phyloP scores from a whole-genome alignment of 2,888 invertebrate genomes.

The Rhyacophila evoluta region DNA sequence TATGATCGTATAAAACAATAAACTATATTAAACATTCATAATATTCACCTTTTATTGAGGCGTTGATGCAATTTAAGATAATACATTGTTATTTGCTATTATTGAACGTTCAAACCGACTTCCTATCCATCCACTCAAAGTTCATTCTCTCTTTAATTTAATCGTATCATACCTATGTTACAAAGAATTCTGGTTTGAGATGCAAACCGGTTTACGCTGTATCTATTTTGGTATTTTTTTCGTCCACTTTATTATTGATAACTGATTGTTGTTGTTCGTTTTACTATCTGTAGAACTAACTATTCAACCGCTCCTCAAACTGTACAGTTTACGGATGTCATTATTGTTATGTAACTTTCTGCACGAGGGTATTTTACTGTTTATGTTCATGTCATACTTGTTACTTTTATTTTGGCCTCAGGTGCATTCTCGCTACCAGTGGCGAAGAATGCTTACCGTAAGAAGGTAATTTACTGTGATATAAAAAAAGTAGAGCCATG shows the following conservation, averaged over 20 bases:
- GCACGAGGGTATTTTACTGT: neutral
- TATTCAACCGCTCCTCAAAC: neutral
- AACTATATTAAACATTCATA: too few species aligned
- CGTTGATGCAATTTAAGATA: too few species aligned
- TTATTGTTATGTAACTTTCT: neutral
- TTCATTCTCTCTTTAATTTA: neutral
- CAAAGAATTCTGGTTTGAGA: neutral
- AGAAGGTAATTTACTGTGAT: too few species aligned
- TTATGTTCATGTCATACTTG: neutral
- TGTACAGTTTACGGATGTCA: neutral
- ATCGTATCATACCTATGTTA: neutral
- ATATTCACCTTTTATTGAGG: too few species aligned
- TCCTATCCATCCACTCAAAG: neutral
- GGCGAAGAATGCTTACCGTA: neutral
- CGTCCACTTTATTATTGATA: slow-evolving; percentile 8
- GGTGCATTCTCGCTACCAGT: neutral
- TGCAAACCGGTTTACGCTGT: neutral
- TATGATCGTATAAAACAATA: too few species aligned
- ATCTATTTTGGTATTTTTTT: slow-evolving; percentile 16
- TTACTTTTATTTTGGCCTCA: neutral
- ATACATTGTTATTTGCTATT: too few species aligned
- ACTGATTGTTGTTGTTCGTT: neutral
- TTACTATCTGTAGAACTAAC: neutral
- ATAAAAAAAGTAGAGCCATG: too few species aligned
- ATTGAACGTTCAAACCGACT: neutral